Conservation (phyloP, 1,140 invertebrate genomes). For the Nixonia krombeini region DNA sequence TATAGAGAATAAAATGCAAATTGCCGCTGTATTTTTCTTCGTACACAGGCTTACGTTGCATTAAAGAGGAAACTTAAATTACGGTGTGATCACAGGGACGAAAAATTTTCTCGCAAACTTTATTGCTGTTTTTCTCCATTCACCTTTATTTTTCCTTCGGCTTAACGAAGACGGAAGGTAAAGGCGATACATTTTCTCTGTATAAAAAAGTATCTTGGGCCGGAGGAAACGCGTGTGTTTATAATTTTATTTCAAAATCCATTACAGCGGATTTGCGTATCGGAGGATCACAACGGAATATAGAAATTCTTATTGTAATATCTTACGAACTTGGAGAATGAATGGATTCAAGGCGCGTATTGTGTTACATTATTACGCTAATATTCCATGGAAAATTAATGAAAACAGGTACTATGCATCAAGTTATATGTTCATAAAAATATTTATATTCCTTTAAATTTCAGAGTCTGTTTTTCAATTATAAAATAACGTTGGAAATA, state of each 20-base stretch:
- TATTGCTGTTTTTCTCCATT: background rate
- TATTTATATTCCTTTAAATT: no score
- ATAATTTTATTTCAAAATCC: background rate
- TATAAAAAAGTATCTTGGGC: background rate
- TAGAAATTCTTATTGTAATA: no score
- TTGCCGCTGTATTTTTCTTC: background rate
- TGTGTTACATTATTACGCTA: no score
- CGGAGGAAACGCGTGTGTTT: background rate
- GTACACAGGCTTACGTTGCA: background rate
- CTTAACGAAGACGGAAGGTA: background rate
- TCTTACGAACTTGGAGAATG: no score
- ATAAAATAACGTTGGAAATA: no score
- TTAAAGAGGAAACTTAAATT: background rate
- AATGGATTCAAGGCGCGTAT: no score
- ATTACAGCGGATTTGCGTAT: no score
- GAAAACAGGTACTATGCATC: no score
- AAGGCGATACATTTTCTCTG: background rate
- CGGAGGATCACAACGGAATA: no score
- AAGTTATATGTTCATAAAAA: no score
- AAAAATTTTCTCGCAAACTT: background rate
- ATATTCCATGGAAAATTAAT: no score
- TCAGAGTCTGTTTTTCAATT: no score
- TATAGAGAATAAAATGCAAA: slow-evolving; percentile 1
- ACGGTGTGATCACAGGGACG: background rate
- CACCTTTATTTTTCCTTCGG: background rate